Percentiles rank a stretch among this genome's conserved stretches.
phyloP scores from a whole-genome alignment of 2,113 vertebrate genomes.

The Heterotis niloticus region DNA sequence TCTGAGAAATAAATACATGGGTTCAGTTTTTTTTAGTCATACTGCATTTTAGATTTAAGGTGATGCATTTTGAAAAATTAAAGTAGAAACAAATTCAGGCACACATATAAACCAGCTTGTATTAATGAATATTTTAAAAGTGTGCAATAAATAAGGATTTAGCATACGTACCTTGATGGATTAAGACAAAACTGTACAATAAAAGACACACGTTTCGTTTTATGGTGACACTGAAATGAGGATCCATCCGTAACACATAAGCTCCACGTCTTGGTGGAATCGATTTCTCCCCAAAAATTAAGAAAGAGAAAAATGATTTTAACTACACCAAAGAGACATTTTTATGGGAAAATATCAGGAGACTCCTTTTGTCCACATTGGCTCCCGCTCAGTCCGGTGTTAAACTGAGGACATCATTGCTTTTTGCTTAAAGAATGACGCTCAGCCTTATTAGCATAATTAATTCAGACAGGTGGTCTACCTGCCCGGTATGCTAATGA shows the following conservation, averaged over 20 bases:
- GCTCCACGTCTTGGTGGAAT: conserved; percentile 43
- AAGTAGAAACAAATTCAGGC: too few relatives aligned
- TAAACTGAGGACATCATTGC: conserved; percentile 32
- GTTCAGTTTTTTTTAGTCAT: too few relatives aligned
- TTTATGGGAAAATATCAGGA: conserved; percentile 34
- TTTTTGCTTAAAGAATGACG: conserved; percentile 46
- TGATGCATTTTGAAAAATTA: not conserved
- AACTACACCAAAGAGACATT: conserved; percentile 44
- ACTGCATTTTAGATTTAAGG: not conserved
- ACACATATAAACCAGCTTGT: too few relatives aligned
- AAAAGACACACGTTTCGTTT: conserved; percentile 47
- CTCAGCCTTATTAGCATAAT: conserved; percentile 66
- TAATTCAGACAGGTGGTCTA: conserved; percentile 43
- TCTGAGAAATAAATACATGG: too few relatives aligned
- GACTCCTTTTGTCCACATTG: conserved; percentile 43
- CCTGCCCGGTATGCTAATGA: conserved; percentile 15
- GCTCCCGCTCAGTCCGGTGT: conserved; percentile 31
- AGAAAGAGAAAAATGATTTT: conserved; percentile 23
- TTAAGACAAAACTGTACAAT: conserved; percentile 51
- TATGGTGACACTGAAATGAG: conserved; percentile 48
- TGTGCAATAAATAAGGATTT: not conserved
- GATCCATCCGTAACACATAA: conserved; percentile 65
- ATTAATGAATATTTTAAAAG: too few relatives aligned
- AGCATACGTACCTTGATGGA: conserved; percentile 64
- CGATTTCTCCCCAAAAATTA: conserved; percentile 31